These are phyloP conservation scores for Cheilosia variabilis DNA, from an alignment of 2,888 invertebrate genomes.

Conservation along the genomic window DNA sequence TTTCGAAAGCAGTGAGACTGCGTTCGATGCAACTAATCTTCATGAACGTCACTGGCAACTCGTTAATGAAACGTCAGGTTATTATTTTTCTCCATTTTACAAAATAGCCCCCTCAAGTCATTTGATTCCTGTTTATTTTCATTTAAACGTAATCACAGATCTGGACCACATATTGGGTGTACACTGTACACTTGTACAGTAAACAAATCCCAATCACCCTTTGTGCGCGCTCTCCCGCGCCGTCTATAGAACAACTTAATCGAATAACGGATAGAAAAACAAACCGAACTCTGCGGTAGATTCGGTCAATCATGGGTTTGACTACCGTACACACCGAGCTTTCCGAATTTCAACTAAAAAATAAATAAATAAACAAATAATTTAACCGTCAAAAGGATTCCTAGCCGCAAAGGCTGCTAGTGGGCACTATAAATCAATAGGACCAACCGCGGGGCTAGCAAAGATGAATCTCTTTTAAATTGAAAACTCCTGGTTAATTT, in stretches of 20 bases:
- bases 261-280: conserved; percentile 53
- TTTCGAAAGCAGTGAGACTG: too few relatives aligned
- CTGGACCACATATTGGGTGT: conserved; percentile 11
- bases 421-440: conserved; percentile 64
- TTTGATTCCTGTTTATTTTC: conserved; percentile 42
- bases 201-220: conserved; percentile 17
- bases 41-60: too few relatives aligned
- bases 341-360: conserved; percentile 30
- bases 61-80: too few relatives aligned
- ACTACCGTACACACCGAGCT: conserved; percentile 51
- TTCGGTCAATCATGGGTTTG: conserved; percentile 52
- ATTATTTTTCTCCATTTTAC: neutral
- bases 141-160: conserved; percentile 14
- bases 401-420: neutral
- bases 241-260: conserved; percentile 38
- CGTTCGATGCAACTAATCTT: too few relatives aligned
- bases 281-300: conserved; percentile 52
- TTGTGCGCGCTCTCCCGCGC: conserved; percentile 14
- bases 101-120: conserved; percentile 7
- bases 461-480: conserved; percentile 73
- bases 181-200: neutral
- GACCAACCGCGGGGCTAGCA: conserved; percentile 68
- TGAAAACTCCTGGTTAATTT: conserved; percentile 64
- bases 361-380: conserved; percentile 63
- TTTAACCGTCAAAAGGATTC: conserved; percentile 61